These are phyloP conservation scores for Thamnophis sirtalis DNA, from an alignment of 2,113 vertebrate genomes.

Conservation along the genomic window DNA sequence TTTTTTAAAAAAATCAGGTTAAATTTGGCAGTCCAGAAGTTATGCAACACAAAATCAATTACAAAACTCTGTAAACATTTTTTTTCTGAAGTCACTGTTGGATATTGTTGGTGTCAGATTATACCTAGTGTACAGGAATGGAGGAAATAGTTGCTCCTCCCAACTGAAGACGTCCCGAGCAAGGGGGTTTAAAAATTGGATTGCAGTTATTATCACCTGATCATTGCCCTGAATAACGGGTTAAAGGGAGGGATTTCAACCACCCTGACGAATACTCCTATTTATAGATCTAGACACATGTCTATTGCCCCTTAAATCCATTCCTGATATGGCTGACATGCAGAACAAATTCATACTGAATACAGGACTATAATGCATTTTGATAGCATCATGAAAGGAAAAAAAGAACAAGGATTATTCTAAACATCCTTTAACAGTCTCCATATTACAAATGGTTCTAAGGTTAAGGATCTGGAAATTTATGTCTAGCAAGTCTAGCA, in stretches of 20 bases:
- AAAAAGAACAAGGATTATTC: neutral
- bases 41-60: neutral
- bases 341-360: neutral
- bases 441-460: neutral
- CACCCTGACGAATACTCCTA: neutral
- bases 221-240: neutral
- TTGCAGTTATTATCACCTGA: neutral
- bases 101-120: neutral
- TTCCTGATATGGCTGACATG: neutral
- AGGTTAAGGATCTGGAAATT: neutral
- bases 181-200: neutral
- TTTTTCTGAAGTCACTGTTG: neutral
- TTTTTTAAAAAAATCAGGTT: no score
- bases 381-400: neutral
- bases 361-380: neutral
- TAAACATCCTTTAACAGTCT: conserved; percentile 6
- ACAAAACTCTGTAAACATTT: neutral
- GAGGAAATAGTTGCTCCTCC: neutral
- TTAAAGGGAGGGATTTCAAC: neutral
- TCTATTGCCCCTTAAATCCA: neutral
- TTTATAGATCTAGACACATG: neutral
- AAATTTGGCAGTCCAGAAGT: neutral
- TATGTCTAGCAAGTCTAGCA: neutral
- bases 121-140: neutral
- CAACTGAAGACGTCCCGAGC: neutral